These are phyloP conservation scores for Tympanuchus pallidicinctus DNA, from an alignment of 2,113 vertebrate genomes.

Conservation along the genomic window DNA sequence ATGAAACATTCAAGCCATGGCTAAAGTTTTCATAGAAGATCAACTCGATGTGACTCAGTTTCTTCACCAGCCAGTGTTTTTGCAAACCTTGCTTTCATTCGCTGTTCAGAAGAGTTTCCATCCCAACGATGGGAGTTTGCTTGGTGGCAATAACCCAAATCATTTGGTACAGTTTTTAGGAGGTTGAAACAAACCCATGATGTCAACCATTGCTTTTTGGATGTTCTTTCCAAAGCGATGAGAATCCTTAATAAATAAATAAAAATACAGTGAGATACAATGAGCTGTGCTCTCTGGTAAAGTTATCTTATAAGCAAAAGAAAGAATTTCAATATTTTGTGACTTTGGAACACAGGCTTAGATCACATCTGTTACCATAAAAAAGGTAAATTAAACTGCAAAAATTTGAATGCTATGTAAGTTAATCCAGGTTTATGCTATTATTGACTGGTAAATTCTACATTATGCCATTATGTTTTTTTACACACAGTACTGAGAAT, in stretches of 20 bases:
- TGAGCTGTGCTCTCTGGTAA: background rate
- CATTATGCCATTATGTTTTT: background rate
- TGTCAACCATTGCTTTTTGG: conserved; percentile 87
- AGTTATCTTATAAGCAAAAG: background rate
- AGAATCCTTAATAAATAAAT: conserved; percentile 83
- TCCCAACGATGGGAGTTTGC: background rate
- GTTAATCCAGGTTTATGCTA: background rate
- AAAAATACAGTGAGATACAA: background rate
- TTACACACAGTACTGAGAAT: background rate
- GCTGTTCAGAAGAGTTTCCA: conserved; percentile 5
- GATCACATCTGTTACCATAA: background rate
- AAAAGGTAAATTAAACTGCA: background rate
- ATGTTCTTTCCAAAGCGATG: conserved; percentile 91
- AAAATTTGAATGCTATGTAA: background rate
- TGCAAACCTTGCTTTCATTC: conserved; percentile 31
- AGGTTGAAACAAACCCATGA: conserved; percentile 82
- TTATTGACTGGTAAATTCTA: background rate
- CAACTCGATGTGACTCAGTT: background rate
- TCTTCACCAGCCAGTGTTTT: background rate
- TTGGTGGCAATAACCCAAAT: conserved; percentile 3
- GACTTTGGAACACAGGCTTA: background rate
- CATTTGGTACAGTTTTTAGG: conserved; percentile 82
- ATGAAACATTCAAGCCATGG: background rate
- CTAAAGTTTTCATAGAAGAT: conserved; percentile 9
- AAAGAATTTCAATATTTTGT: background rate